Evolutionary conservation across 2,797 vertebrate species (phyloP).

Genomic region (Liasis olivaceus): DNA sequence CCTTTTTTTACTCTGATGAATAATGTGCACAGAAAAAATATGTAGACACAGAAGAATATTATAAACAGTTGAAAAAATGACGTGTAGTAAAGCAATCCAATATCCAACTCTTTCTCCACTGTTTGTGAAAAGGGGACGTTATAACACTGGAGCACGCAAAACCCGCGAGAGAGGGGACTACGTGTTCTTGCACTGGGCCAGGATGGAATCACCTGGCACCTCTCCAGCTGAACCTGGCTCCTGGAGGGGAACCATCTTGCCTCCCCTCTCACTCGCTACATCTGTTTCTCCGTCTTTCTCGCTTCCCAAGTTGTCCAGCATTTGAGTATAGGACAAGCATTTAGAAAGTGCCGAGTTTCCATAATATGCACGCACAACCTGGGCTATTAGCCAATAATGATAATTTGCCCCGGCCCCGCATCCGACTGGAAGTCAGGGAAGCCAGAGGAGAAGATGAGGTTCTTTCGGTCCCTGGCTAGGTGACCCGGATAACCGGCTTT

Average conservation of each 20-base stretch:
- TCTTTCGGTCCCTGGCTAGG: neutral
- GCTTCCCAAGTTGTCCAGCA: neutral
- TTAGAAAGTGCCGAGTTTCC: neutral
- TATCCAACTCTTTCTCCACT: constrained; percentile 94
- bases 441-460: neutral
- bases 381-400: neutral
- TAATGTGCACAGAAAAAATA: constrained; percentile 99
- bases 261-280: neutral
- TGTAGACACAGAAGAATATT: constrained; percentile 99
- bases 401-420: too few relatives aligned
- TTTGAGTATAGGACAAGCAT: neutral
- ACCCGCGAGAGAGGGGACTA: constrained; percentile 65
- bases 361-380: neutral
- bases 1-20: constrained; percentile 99
- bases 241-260: neutral
- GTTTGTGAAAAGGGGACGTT: constrained; percentile 88
- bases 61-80: constrained; percentile 99
- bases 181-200: too few relatives aligned
- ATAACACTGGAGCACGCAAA: constrained; percentile 95
- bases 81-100: constrained; percentile 99
- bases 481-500: neutral
- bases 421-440: neutral
- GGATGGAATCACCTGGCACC: neutral
- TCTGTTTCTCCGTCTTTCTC: neutral
- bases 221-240: neutral